Base-by-base conservation (phyloP, 2,113 vertebrate species). In the Mandrillus leucophaeus region DNA sequence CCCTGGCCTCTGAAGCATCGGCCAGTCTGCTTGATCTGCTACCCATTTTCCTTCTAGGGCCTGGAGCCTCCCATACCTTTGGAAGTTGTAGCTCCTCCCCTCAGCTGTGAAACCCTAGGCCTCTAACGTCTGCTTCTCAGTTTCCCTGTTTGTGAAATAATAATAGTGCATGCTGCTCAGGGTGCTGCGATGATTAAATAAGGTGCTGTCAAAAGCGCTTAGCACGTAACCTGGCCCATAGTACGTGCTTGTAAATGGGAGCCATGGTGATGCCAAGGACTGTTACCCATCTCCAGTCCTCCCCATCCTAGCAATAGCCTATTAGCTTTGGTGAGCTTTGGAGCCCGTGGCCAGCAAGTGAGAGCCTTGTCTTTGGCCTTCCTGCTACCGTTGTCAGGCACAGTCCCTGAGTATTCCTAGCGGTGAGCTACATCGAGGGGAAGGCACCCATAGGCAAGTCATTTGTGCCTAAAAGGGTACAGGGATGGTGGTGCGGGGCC, bases 131-230 rank as follows among this genome's bases (percentile, higher is more conserved):
- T 38, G 55, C 55, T 72, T 66, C 90, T 88, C 43, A 9, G 35
- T 45, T 50, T 93, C 90, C 91, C 79, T 79, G 7, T 84, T 64
- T 85, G 90, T 89, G 18, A 93, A 68, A 75, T 57, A 40, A 16
- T 35, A 45, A 30, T 11, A 30, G 40, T 32, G 2, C 70, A 45
- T 57, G 25, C 82, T 68, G 68, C 87, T 80, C 27, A 3, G 38
- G 61, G 38, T 22, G 73, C 79, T 5, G 0, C 2, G 22, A 11
- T 79, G 84, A 52, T n/a, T 27, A 70, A 43, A 11, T 22, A 32
- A 75, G 72, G 14, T 64, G 23, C 57, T 27, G 0, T 12, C 1
- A 61, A 55, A 45, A 82, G 52, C 16, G 6, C n/a, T 72, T 4
- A 84, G 68, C 13, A 5, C 6, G 5, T 0, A 25, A 48, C 38